A percentile compares a stretch with the other conserved stretches of the same genome.
phyloP scores from a whole-genome alignment of 2,113 vertebrate genomes.

The Cynocephalus volans region DNA sequence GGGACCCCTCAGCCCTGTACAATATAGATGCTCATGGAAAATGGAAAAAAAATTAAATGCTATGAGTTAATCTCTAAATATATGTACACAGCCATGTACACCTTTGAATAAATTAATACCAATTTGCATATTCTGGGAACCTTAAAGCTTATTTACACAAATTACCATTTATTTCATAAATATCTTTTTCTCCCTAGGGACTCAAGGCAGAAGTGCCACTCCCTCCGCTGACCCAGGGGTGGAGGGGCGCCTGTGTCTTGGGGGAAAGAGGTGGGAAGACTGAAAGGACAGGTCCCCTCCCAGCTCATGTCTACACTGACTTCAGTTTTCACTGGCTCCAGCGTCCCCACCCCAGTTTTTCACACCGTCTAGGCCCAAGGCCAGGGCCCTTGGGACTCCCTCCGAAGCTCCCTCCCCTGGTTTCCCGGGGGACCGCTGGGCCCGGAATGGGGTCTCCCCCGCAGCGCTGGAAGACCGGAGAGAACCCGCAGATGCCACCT shows the following conservation, averaged over 20 bases:
- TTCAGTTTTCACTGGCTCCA: not conserved
- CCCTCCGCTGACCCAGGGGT: conserved; percentile 55
- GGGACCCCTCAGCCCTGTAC: conserved; percentile 90
- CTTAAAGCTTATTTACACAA: conserved; percentile 99
- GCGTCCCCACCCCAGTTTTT: conserved; percentile 8
- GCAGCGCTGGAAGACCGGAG: not conserved
- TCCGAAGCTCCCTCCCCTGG: not conserved
- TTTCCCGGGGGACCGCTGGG: not conserved
- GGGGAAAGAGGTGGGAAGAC: conserved; percentile 15
- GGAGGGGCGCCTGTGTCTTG: conserved; percentile 50
- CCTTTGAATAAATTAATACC: conserved; percentile 99
- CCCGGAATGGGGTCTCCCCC: not conserved
- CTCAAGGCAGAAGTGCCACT: conserved; percentile 76
- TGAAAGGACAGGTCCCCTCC: conserved; percentile 16
- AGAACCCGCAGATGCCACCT: not conserved
- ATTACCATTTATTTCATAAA: conserved; percentile 99
- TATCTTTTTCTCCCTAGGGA: conserved; percentile 88
- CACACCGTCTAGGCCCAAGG: not conserved
- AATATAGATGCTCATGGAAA: conserved; percentile 96
- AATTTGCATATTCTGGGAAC: conserved; percentile 99
- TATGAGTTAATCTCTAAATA: conserved; percentile 96
- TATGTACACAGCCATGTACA: conserved; percentile 99
- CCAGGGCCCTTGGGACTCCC: not conserved
- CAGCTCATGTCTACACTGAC: conserved; percentile 62
- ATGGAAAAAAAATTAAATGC: conserved; percentile 92